Conservation (phyloP, 2,888 invertebrate species). For the Petrolisthes cinctipes region DNA sequence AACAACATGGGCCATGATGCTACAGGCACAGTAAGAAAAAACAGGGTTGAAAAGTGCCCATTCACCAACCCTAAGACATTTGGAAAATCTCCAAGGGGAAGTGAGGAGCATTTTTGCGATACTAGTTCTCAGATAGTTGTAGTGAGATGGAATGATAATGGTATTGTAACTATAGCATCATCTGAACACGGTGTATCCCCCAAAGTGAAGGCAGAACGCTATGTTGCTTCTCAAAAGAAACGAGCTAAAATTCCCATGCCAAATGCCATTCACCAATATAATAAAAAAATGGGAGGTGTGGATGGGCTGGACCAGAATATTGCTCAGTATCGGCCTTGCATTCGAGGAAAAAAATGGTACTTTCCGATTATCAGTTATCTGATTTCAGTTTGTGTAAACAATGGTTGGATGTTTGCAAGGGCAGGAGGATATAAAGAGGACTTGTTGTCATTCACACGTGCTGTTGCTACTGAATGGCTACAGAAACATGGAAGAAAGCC, state of each 20-base stretch:
- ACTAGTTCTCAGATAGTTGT: no score
- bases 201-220: no score
- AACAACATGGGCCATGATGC: slow-evolving; percentile 10
- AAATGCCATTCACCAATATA: not conserved
- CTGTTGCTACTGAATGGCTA: slow-evolving; percentile 20
- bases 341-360: slow-evolving; percentile 12
- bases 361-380: not conserved
- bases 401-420: no score
- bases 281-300: slow-evolving; percentile 11
- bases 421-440: slow-evolving; percentile 32
- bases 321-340: slow-evolving; percentile 15
- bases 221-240: no score
- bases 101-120: no score
- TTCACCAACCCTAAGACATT: slow-evolving; percentile 9
- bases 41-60: slow-evolving; percentile 20
- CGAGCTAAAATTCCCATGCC: slow-evolving; percentile 19
- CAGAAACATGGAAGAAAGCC: slow-evolving; percentile 25
- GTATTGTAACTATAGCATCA: no score
- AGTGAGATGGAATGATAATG: no score
- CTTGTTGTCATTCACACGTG: slow-evolving; percentile 16
- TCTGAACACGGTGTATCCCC: no score
- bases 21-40: slow-evolving; percentile 10
- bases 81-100: slow-evolving; percentile 21
- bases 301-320: slow-evolving; percentile 15
- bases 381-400: no score